Conservation (phyloP, 2,888 invertebrate genomes). For the Magallana nippona region DNA sequence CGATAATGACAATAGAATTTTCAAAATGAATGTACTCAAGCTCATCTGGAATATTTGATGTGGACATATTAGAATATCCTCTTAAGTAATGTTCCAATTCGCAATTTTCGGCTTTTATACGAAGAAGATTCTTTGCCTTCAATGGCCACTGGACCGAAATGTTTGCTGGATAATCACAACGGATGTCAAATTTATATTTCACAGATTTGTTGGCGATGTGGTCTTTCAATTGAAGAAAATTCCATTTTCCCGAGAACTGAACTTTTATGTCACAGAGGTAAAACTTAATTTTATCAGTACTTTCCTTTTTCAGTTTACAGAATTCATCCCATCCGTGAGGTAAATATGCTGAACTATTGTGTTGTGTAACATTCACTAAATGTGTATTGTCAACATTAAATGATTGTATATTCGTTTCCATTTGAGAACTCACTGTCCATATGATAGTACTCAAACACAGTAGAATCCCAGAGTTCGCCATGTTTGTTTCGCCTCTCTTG, state of each 20-base stretch:
- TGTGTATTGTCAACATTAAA: background rate
- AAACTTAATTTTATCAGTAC: background rate
- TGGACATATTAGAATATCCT: constrained; percentile 45
- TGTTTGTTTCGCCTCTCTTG: background rate
- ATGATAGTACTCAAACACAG: background rate
- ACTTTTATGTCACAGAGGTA: constrained; percentile 30
- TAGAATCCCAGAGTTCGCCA: background rate
- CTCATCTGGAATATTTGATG: constrained; percentile 53
- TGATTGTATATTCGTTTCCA: background rate
- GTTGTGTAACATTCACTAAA: background rate
- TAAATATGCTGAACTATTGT: background rate
- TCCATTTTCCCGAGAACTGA: constrained; percentile 37
- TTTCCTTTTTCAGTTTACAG: constrained; percentile 41
- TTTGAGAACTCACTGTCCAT: background rate
- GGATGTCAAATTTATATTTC: constrained; percentile 52
- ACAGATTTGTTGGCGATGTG: constrained; percentile 37
- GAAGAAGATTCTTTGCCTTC: constrained; percentile 54
- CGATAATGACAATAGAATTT: constrained; percentile 47
- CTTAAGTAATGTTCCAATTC: constrained; percentile 52
- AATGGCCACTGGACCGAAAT: constrained; percentile 61
- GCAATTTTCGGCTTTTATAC: constrained; percentile 54
- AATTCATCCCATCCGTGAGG: constrained; percentile 52
- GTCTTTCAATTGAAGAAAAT: constrained; percentile 19
- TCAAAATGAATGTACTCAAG: constrained; percentile 51
- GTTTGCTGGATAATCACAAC: constrained; percentile 47